Conservation (phyloP, 2,888 invertebrate genomes). For the Tanytarsus gracilentus region DNA sequence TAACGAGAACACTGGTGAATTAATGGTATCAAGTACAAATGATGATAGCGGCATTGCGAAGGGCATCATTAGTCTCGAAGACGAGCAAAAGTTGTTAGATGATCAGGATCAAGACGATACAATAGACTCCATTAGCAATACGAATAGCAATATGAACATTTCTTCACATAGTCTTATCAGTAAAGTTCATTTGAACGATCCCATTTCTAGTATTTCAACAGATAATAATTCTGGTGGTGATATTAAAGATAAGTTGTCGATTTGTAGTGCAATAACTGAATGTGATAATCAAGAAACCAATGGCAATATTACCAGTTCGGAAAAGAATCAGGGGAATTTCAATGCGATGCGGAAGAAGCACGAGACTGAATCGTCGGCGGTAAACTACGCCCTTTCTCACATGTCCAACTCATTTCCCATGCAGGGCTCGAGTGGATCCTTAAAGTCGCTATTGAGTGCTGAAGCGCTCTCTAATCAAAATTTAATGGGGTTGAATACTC, state of each 20-base stretch:
- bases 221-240: conserved; percentile 28
- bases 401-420: neutral
- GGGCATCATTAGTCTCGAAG: conserved; percentile 47
- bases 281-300: conserved; percentile 29
- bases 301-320: conserved; percentile 28
- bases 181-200: conserved; percentile 12
- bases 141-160: conserved; percentile 26
- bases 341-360: conserved; percentile 11
- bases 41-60: conserved; percentile 42
- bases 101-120: conserved; percentile 61
- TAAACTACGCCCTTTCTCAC: neutral
- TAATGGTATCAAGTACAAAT: conserved; percentile 61
- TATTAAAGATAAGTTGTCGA: conserved; percentile 27
- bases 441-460: conserved; percentile 46
- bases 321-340: neutral
- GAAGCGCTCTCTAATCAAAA: conserved; percentile 51
- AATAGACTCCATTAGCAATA: conserved; percentile 49
- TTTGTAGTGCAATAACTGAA: conserved; percentile 27
- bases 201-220: conserved; percentile 21
- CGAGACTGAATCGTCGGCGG: conserved; percentile 15
- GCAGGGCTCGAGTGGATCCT: conserved; percentile 33
- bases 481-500: conserved; percentile 43
- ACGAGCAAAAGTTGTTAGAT: conserved; percentile 40
- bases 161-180: conserved; percentile 20
- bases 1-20: conserved; percentile 47